Evolutionary conservation across 1,140 invertebrate genomes (phyloP).

Genomic region (Drosophila paulistorum): DNA sequence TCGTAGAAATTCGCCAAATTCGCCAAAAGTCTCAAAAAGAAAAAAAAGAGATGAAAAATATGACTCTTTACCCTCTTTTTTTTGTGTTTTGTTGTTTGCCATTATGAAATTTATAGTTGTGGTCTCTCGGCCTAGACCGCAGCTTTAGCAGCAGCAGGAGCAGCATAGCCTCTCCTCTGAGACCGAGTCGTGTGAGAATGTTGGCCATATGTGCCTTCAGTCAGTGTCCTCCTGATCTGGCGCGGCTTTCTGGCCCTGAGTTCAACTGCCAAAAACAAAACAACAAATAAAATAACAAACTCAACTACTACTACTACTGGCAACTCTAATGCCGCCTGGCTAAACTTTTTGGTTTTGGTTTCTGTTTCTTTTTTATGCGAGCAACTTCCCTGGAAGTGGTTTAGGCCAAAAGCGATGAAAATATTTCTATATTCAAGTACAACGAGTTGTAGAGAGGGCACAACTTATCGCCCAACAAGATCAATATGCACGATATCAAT

Average conservation of each 20-base stretch:
- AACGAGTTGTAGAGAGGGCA: constrained; percentile 45
- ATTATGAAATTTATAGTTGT: constrained; percentile 81
- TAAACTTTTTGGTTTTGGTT: constrained; percentile 48
- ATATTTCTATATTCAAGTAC: constrained; percentile 63
- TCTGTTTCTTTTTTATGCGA: constrained; percentile 60
- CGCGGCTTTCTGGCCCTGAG: constrained; percentile 59
- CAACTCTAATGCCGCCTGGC: constrained; percentile 55
- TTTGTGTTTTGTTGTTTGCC: constrained; percentile 30
- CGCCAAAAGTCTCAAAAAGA: constrained; percentile 31
- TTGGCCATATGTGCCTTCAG: constrained; percentile 70
- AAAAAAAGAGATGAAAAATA: constrained; percentile 41
- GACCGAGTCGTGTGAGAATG: constrained; percentile 76
- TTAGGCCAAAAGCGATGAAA: constrained; percentile 66
- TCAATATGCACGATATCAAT: constrained; percentile 83
- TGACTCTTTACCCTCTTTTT: constrained; percentile 42
- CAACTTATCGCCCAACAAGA: constrained; percentile 81
- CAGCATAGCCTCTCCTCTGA: constrained; percentile 26
- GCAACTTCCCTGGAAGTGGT: constrained; percentile 82
- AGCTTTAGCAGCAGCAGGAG: neutral
- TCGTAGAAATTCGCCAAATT: constrained; percentile 76
- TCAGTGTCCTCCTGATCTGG: constrained; percentile 32
- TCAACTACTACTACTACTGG: constrained; percentile 61
- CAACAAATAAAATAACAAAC: constrained; percentile 49
- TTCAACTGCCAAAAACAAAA: constrained; percentile 63
- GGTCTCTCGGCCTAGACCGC: constrained; percentile 57